Conservation (phyloP, 2,888 invertebrate species). For the Barypeithes pellucidus region DNA sequence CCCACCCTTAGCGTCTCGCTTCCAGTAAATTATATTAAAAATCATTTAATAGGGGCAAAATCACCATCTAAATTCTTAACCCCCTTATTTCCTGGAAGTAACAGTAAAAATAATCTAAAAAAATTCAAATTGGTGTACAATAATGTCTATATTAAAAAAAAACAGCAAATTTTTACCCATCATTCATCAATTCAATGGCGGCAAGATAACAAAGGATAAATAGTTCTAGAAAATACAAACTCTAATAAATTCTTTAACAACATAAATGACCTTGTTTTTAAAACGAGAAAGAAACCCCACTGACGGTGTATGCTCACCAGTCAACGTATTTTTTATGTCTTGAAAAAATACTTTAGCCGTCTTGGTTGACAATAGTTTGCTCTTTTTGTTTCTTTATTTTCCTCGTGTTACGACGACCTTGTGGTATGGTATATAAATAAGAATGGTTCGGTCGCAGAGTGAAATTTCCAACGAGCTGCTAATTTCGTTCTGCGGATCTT, state of each 20-base stretch:
- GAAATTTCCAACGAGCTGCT: too few species aligned
- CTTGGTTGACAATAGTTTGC: constrained; percentile 40
- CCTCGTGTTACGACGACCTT: constrained; percentile 8
- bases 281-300: constrained; percentile 39
- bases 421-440: constrained; percentile 16
- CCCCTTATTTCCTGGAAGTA: too few species aligned
- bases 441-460: background rate
- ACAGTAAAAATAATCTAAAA: too few species aligned
- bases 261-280: constrained; percentile 41
- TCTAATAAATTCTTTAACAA: constrained; percentile 45
- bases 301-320: constrained; percentile 19
- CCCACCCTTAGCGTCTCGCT: too few species aligned
- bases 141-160: too few species aligned
- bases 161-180: too few species aligned
- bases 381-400: constrained; percentile 23
- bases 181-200: background rate
- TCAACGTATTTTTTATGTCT: constrained; percentile 36
- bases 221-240: constrained; percentile 21
- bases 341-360: constrained; percentile 32
- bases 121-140: too few species aligned
- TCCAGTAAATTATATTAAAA: too few species aligned
- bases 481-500: too few species aligned
- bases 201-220: background rate
- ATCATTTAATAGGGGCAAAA: too few species aligned
- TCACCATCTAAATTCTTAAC: too few species aligned